Base-by-base conservation (phyloP, 1,140 invertebrate species). In the Idris sp. region DNA sequence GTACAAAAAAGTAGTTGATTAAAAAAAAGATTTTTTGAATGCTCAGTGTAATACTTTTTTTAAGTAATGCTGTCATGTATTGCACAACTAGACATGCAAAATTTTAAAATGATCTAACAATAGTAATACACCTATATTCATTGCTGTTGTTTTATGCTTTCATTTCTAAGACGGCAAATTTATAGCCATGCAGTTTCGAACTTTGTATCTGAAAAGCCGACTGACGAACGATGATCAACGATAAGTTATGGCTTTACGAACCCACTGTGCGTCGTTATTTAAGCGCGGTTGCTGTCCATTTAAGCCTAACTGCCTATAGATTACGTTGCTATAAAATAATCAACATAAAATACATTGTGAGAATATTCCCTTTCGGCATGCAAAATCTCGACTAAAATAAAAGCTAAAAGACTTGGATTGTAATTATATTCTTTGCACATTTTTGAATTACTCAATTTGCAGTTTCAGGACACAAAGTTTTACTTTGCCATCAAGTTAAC, bases 261-360 rank as follows among this genome's bases (percentile, higher is more conserved):
- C 80, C 75, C 49, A 73, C 79, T 65, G 76, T 74, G 73, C 77
- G 76, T 73, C 76, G 64, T 82, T 79, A 83, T 82, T 84, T 79
- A 82, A 84, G 76, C 76, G 76, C 82, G 77, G 80, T 82, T 81
- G 82, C 78, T 80, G 79, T 80, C 83, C 83, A 81, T 83, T 84
- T 83, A 79, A 79, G 69, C 64, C 74, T 81, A 81, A 83, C 75
- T 77, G 74, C 79, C 71, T 79, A 76, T 79, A 83, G 80, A 84
- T 84, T 84, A 84, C 74, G 67, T 78, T 75, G 77, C 82, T 83
- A 82, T 85, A 85, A 84, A 85, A 84, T 84, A 83, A 85, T 84
- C 82, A 84, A 84, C 81, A 79, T 84, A 81, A 84, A 84, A 79
- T 77, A 79, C 64, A 79, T 77, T 81, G 74, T 79, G 74, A 62